Evolutionary conservation across 2,113 vertebrate genomes (phyloP).

Genomic region (Hyperopisus bebe): DNA sequence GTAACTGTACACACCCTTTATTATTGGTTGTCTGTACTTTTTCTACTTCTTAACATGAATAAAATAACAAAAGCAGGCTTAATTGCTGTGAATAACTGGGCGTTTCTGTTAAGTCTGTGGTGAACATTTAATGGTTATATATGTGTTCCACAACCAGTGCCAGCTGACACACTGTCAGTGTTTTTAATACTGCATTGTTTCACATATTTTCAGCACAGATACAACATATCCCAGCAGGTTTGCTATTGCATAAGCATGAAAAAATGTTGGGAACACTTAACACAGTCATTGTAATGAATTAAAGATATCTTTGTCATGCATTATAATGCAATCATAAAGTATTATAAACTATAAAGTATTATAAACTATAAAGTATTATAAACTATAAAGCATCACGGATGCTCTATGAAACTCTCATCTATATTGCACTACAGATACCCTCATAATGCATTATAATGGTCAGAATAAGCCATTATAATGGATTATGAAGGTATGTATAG

Average conservation of each 20-base stretch:
- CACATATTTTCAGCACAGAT: not conserved
- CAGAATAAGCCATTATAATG: not conserved
- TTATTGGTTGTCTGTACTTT: not conserved
- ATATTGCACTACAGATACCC: not conserved
- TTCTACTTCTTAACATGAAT: not conserved
- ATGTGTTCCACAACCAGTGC: not conserved
- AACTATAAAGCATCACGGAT: not conserved
- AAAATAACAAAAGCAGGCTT: not conserved
- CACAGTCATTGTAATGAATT: not conserved
- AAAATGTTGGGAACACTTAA: not conserved
- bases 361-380: not conserved
- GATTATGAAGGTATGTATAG: not conserved
- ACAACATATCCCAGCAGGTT: not conserved
- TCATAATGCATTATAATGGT: not conserved
- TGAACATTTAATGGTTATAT: not conserved
- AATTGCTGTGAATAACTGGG: slow-evolving; percentile 2
- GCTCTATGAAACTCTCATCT: not conserved
- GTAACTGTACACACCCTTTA: not conserved
- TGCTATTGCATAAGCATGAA: not conserved
- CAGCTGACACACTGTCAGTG: not conserved
- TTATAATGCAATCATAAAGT: not conserved
- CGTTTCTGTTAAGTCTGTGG: not conserved
- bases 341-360: not conserved
- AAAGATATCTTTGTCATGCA: not conserved
- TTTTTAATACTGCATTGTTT: not conserved